These are phyloP conservation scores for Stictonetta naevosa DNA, from an alignment of 2,113 vertebrate species.

Conservation along the genomic window DNA sequence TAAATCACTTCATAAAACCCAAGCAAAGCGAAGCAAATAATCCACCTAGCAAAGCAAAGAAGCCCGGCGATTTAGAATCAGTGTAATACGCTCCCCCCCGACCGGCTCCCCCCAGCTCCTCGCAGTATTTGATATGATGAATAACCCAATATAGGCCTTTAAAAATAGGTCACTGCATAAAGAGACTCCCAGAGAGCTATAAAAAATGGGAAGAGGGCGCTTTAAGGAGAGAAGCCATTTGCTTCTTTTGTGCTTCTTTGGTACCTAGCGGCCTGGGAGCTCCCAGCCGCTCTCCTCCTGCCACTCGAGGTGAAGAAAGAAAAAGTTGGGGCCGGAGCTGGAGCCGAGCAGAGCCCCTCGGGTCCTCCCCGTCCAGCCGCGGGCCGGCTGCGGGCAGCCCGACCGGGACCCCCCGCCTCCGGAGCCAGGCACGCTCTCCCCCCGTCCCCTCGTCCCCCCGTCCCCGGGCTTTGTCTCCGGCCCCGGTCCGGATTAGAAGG, in stretches of 20 bases:
- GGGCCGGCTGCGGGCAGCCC: neutral
- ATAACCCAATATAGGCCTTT: constrained; percentile 78
- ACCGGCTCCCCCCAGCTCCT: constrained; percentile 52
- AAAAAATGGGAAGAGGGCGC: constrained; percentile 72
- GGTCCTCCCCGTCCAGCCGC: neutral
- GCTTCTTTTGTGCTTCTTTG: constrained; percentile 63
- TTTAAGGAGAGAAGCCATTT: constrained; percentile 75
- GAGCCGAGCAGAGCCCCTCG: too few species aligned
- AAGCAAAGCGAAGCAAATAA: constrained; percentile 59
- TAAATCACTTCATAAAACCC: constrained; percentile 67
- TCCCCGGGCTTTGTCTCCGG: neutral
- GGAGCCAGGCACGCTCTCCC: too few species aligned
- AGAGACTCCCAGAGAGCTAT: constrained; percentile 77
- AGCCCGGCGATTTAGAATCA: constrained; percentile 61
- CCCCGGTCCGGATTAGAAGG: neutral
- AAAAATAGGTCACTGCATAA: constrained; percentile 78
- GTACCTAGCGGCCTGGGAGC: constrained; percentile 49
- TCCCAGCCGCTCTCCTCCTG: constrained; percentile 2
- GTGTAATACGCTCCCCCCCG: constrained; percentile 58
- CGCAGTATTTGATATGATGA: constrained; percentile 72
- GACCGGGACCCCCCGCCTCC: neutral
- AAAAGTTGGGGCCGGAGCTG: neutral
- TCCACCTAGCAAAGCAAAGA: constrained; percentile 61
- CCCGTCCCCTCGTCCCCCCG: too few species aligned
- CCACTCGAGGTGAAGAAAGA: constrained; percentile 31